Conservation (phyloP, 2,888 invertebrate species). For the Cephus runcator region DNA sequence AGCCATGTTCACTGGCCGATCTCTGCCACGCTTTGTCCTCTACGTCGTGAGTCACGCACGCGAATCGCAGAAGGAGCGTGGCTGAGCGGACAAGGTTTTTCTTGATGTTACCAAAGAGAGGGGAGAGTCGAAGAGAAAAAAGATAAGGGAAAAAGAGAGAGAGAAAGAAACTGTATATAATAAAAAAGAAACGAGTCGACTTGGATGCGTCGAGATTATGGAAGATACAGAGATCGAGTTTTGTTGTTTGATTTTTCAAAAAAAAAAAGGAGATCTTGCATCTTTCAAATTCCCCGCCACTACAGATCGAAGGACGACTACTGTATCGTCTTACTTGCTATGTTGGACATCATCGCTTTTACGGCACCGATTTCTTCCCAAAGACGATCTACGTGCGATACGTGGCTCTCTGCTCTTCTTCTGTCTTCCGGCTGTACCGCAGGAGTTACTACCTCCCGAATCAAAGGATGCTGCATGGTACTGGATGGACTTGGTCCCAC, state of each 20-base stretch:
- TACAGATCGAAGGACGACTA: neutral
- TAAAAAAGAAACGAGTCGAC: neutral
- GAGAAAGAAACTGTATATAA: neutral
- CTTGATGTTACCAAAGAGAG: neutral
- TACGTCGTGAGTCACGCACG: neutral
- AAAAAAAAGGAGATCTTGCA: neutral
- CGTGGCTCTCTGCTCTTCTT: constrained; percentile 8
- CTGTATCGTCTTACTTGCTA: constrained; percentile 26
- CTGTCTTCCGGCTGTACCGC: constrained; percentile 7
- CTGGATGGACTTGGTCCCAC: constrained; percentile 10
- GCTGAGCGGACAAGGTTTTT: neutral
- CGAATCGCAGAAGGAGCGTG: neutral
- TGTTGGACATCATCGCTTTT: constrained; percentile 32
- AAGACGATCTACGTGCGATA: constrained; percentile 19
- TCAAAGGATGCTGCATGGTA: constrained; percentile 10
- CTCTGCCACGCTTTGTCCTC: neutral
- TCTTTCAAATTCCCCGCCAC: neutral
- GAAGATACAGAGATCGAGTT: neutral
- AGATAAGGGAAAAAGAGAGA: neutral
- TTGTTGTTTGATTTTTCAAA: neutral
- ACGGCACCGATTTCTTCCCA: constrained; percentile 37
- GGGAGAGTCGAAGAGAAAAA: neutral
- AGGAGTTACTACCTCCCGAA: constrained; percentile 4
- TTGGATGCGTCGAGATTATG: neutral
- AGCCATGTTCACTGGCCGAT: neutral